These are phyloP conservation scores for Eulemur albifrons DNA, from an alignment of 2,797 vertebrate species.

Conservation along the genomic window DNA sequence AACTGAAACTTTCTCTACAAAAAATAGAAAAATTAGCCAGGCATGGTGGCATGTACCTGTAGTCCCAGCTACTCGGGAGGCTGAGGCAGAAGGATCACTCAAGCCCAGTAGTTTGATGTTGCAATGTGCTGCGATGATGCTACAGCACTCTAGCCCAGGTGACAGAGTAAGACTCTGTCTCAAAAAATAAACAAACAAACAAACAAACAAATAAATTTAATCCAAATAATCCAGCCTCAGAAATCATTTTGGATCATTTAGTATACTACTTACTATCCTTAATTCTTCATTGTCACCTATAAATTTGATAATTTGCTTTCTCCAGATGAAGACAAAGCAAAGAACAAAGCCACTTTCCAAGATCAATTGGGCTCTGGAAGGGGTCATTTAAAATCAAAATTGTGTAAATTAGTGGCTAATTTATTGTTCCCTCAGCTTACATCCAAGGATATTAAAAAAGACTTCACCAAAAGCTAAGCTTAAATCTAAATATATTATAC, in stretches of 20 bases:
- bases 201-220: neutral
- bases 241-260: neutral
- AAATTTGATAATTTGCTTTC: conserved; percentile 18
- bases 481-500: neutral
- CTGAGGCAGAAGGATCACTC: neutral
- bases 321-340: conserved; percentile 12
- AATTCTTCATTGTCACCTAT: neutral
- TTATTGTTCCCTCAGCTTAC: conserved; percentile 6
- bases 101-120: neutral
- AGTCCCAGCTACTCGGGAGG: neutral
- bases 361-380: neutral
- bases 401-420: neutral
- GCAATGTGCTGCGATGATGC: neutral
- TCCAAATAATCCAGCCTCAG: neutral
- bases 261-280: conserved; percentile 6
- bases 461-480: conserved; percentile 42
- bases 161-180: neutral
- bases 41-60: neutral
- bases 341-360: conserved; percentile 34
- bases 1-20: neutral
- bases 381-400: conserved; percentile 31
- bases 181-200: neutral
- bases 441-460: neutral
- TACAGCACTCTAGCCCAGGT: neutral
- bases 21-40: neutral